Conservation (phyloP, 2,113 vertebrate genomes). For the Pongo abelii region DNA sequence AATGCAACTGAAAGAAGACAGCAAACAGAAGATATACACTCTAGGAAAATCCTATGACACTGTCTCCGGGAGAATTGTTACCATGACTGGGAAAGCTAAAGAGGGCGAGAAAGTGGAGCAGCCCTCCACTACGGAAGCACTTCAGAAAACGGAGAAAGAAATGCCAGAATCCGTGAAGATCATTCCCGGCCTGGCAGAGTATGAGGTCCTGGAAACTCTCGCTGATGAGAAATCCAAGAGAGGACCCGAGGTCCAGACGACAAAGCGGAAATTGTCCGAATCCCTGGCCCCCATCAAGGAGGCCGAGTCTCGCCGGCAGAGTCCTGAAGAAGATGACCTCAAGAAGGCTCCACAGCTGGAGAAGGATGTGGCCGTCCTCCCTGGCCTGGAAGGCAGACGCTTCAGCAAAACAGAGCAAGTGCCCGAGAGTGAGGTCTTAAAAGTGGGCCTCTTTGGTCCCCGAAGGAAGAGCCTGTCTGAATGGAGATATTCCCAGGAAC, state of each 20-base stretch:
- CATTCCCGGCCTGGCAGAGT: conserved; percentile 81
- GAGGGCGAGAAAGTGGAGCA: conserved; percentile 79
- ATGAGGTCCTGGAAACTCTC: conserved; percentile 87
- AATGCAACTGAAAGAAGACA: conserved; percentile 85
- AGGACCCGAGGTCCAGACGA: conserved; percentile 81
- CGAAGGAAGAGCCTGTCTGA: conserved; percentile 85
- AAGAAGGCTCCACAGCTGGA: conserved; percentile 72
- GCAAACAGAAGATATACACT: conserved; percentile 88
- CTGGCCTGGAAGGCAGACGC: conserved; percentile 50
- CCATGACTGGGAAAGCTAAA: conserved; percentile 86
- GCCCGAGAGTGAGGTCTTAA: conserved; percentile 74
- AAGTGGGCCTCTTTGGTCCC: conserved; percentile 78
- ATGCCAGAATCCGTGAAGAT: conserved; percentile 81
- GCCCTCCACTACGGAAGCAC: conserved; percentile 71
- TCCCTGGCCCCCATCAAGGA: conserved; percentile 87
- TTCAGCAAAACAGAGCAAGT: conserved; percentile 65
- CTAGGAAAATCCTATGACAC: conserved; percentile 92
- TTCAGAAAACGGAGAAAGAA: conserved; percentile 74
- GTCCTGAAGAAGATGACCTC: conserved; percentile 82
- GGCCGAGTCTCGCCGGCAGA: conserved; percentile 84
- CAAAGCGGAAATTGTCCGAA: conserved; percentile 83
- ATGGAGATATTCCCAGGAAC: conserved; percentile 85
- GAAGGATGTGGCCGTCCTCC: conserved; percentile 54
- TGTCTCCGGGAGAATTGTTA: conserved; percentile 87
- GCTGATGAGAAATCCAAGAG: conserved; percentile 83